Base-by-base conservation (phyloP, 1,140 invertebrate genomes). In the Drosophila nigrodunni region DNA sequence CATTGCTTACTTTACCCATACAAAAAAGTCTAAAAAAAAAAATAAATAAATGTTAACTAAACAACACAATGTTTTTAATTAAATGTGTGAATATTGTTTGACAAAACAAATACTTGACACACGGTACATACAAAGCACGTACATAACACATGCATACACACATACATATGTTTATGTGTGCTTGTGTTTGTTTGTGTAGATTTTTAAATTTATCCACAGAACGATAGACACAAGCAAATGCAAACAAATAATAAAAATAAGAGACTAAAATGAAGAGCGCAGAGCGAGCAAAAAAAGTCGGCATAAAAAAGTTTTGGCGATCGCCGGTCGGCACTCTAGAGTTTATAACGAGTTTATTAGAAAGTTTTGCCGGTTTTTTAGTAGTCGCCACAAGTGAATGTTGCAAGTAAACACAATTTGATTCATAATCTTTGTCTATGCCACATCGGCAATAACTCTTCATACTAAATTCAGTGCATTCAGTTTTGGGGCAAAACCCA, bases 281-380 rank as follows among this genome's bases (percentile, higher is more conserved):
- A 69, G 52, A 72, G 52, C 37, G 35, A 30, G 47, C 21, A 34
- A 57, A 21, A 52, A 41, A 7, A 30, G 21, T 35, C 35, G 25
- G 25, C 25, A 30, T 30, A 30, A 25, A 30, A 50, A 60, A 60
- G 15, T 67, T 13, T 7, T 4, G 35, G 11, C 30, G 61, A 73
- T 73, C 52, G 2, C 30, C 10, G 11, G 11, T 4, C 2, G 37
- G 37, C 61, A 58, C 34, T 72, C 11, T n/a, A 34, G 52, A 54
- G 71, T 72, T 1, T 21, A 21, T 21, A 70, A 72, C 43, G 49
- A 64, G 67, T 81, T 87, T 52, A 82, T 78, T 86, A 73, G 82
- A 87, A 87, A 87, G 78, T 78, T 72, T 72, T 55, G 67, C 61
- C 52, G 54, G 75, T 81, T 72, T 78, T 59, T 18, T 9, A 2